A percentile compares a stretch with the other conserved stretches of the same genome.
phyloP scores from a whole-genome alignment of 2,113 vertebrate species.

The Tenrec ecaudatus region DNA sequence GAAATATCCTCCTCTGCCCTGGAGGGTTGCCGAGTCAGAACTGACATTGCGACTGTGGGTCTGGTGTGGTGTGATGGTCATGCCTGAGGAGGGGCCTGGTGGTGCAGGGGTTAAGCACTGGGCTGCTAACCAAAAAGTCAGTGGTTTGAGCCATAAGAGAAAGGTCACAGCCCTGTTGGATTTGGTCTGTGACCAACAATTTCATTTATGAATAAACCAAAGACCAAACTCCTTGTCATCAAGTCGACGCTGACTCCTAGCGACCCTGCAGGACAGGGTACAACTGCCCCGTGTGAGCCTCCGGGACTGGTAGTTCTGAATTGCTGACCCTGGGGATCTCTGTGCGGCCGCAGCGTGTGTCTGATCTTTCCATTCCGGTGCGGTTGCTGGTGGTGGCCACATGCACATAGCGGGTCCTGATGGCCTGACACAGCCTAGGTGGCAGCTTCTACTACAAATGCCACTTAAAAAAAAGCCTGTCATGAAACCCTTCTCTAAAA shows the following conservation, averaged over 20 bases:
- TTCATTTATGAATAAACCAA: too few relatives aligned
- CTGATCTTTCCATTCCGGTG: neutral
- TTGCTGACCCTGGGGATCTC: too few relatives aligned
- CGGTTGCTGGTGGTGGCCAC: neutral
- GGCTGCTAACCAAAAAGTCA: too few relatives aligned
- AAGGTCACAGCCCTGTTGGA: neutral
- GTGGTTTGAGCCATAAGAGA: neutral
- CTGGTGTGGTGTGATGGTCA: neutral
- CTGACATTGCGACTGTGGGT: neutral
- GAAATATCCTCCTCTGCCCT: neutral
- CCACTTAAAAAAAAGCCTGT: neutral
- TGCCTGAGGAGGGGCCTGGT: neutral
- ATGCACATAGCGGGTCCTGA: neutral
- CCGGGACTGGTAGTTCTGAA: too few relatives aligned
- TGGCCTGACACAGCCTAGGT: neutral
- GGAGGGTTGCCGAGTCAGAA: too few relatives aligned
- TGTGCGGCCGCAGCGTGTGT: neutral
- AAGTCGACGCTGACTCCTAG: too few relatives aligned
- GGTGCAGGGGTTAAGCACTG: neutral
- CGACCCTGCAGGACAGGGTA: too few relatives aligned
- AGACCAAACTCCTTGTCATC: too few relatives aligned
- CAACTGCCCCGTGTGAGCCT: too few relatives aligned
- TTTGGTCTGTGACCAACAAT: too few relatives aligned
- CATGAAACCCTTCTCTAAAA: neutral
- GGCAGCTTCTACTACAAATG: neutral